Conservation (phyloP, 2,113 vertebrate genomes). For the Chiloscyllium plagiosum region DNA sequence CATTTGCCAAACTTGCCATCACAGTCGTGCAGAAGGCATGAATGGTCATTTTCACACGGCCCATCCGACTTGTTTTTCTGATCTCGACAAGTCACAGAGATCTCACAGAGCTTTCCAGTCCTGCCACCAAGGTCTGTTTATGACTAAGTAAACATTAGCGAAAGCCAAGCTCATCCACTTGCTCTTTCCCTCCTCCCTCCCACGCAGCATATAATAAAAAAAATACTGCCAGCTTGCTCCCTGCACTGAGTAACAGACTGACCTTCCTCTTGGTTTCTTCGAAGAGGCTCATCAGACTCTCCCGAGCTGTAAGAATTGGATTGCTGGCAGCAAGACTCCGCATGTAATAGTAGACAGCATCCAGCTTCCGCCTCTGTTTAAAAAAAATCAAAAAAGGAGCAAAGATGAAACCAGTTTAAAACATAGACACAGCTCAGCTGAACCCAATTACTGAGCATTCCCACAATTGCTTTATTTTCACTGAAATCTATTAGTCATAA, state of each 20-base stretch:
- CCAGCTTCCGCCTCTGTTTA: conserved; percentile 86
- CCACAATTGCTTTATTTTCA: conserved; percentile 36
- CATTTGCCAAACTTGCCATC: conserved; percentile 34
- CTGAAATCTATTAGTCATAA: conserved; percentile 37
- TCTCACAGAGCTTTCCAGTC: conserved; percentile 29
- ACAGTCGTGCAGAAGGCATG: conserved; percentile 33
- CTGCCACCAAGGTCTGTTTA: conserved; percentile 36
- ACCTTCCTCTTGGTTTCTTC: conserved; percentile 99
- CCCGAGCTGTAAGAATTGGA: conserved; percentile 94
- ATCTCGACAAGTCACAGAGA: conserved; percentile 31
- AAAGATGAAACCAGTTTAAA: conserved; percentile 30
- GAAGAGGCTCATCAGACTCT: conserved; percentile 96
- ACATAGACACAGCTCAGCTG: conserved; percentile 33
- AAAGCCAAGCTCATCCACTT: conserved; percentile 30
- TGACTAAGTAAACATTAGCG: conserved; percentile 33
- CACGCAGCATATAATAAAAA: neutral
- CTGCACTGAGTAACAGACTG: conserved; percentile 41
- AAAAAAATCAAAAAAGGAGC: conserved; percentile 39
- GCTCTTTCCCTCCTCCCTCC: neutral
- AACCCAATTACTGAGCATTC: conserved; percentile 27
- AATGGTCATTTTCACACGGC: conserved; percentile 38
- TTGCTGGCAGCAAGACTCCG: conserved; percentile 95
- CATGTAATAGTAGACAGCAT: conserved; percentile 98
- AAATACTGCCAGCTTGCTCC: conserved; percentile 27
- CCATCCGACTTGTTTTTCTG: conserved; percentile 31